Conservation (phyloP, 2,888 invertebrate genomes). For the Rotaria sp. region DNA sequence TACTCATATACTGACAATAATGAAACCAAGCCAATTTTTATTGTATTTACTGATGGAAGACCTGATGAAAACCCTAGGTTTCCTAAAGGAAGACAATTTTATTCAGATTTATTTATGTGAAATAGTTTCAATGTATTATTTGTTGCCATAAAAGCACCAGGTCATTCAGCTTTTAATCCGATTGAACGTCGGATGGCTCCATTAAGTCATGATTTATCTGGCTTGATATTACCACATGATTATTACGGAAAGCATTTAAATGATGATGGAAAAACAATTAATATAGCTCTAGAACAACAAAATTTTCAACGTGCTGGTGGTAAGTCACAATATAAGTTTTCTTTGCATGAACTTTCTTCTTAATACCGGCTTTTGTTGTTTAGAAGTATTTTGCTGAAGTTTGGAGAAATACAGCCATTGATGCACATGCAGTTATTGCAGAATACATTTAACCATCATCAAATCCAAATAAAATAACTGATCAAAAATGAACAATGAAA, state of each 20-base stretch:
- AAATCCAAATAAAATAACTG: neutral
- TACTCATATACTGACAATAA: too few species aligned
- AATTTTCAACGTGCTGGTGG: neutral
- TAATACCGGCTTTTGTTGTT: neutral
- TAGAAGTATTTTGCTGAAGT: slow-evolving; percentile 47
- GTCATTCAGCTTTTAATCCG: slow-evolving; percentile 44
- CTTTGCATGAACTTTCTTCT: too few species aligned
- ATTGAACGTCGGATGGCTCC: slow-evolving; percentile 51
- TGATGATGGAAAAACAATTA: neutral
- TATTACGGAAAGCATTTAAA: neutral
- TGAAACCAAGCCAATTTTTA: too few species aligned
- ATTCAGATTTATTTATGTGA: neutral
- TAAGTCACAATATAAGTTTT: neutral
- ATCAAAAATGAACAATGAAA: neutral
- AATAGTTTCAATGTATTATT: neutral
- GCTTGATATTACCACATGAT: neutral
- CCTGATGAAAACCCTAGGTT: neutral
- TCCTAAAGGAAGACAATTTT: neutral
- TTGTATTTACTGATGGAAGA: neutral
- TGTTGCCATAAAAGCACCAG: neutral
- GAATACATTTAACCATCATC: slow-evolving; percentile 18
- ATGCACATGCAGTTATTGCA: slow-evolving; percentile 42
- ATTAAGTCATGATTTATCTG: slow-evolving; percentile 46
- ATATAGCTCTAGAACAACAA: neutral
- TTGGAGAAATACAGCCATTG: slow-evolving; percentile 47